Percentiles rank a stretch among this genome's conserved stretches.
phyloP scores from a whole-genome alignment of 2,888 invertebrate genomes.

The Chymomyza caudatula region DNA sequence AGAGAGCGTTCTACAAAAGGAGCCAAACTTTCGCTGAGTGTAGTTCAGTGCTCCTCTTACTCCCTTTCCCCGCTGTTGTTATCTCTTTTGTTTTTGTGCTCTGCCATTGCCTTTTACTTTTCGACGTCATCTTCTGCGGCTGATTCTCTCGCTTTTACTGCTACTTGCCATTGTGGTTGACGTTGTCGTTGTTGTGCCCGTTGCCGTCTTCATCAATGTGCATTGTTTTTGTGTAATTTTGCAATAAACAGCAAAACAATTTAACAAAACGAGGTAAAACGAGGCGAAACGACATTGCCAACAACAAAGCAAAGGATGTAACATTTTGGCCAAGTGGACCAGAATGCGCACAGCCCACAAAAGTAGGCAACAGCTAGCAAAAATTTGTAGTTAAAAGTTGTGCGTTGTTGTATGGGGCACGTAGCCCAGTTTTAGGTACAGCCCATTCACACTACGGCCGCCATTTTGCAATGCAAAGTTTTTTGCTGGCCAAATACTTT shows the following conservation, averaged over 20 bases:
- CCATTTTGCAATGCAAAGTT: constrained; percentile 42
- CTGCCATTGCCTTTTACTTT: constrained; percentile 24
- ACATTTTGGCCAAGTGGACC: constrained; percentile 67
- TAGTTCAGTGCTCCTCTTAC: background rate
- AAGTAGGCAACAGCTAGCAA: constrained; percentile 45
- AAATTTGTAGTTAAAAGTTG: constrained; percentile 37
- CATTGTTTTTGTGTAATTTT: constrained; percentile 73
- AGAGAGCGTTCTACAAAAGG: too few species aligned
- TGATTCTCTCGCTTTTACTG: background rate
- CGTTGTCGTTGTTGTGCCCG: background rate
- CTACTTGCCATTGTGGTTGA: background rate
- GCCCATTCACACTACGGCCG: constrained; percentile 14
- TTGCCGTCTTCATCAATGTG: constrained; percentile 65
- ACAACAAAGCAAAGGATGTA: constrained; percentile 69
- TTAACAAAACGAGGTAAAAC: constrained; percentile 49
- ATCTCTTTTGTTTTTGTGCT: constrained; percentile 54
- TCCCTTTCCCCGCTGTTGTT: constrained; percentile 21
- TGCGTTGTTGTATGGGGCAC: background rate
- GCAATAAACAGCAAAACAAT: constrained; percentile 74
- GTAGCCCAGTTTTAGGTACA: constrained; percentile 3
- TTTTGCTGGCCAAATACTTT: background rate
- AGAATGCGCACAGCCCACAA: constrained; percentile 8
- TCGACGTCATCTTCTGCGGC: constrained; percentile 25
- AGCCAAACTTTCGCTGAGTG: background rate
- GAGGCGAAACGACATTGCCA: constrained; percentile 17